Conservation (phyloP, 2,888 invertebrate species). For the Erannis defoliaria region DNA sequence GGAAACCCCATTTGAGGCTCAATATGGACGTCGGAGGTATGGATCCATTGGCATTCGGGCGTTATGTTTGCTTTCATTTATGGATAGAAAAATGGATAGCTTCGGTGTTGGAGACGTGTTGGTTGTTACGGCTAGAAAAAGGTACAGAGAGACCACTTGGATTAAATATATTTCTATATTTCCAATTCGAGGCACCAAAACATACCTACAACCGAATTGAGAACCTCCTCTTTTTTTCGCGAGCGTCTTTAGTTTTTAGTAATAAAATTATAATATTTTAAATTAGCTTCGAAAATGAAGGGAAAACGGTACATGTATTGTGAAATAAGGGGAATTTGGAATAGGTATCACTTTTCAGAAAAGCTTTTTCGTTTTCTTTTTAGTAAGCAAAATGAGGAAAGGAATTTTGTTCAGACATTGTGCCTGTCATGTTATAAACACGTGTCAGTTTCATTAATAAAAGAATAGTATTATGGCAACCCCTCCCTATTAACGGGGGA, state of each 20-base stretch:
- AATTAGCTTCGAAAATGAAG: not conserved
- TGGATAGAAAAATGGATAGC: slow-evolving; percentile 21
- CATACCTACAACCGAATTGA: too few relatives aligned
- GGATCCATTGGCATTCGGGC: slow-evolving; percentile 33
- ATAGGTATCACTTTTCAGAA: not conserved
- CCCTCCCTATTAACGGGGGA: too few relatives aligned
- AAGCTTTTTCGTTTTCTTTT: not conserved
- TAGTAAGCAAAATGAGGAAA: not conserved
- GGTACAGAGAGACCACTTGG: not conserved
- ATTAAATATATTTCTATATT: not conserved
- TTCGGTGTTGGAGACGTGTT: slow-evolving; percentile 4
- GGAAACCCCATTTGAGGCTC: slow-evolving; percentile 45
- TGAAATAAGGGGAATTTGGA: too few relatives aligned
- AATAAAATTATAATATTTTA: too few relatives aligned
- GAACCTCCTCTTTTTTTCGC: too few relatives aligned
- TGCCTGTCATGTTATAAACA: not conserved
- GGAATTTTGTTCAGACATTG: not conserved
- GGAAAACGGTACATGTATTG: too few relatives aligned
- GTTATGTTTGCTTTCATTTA: slow-evolving; percentile 43
- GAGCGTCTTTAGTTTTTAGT: too few relatives aligned
- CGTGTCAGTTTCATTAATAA: not conserved
- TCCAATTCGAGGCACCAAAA: not conserved
- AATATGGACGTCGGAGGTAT: slow-evolving; percentile 30
- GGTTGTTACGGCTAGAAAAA: not conserved
- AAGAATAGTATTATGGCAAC: too few relatives aligned